phyloP scores from a whole-genome alignment of 2,888 invertebrate species.

The Lapara coniferarum region DNA sequence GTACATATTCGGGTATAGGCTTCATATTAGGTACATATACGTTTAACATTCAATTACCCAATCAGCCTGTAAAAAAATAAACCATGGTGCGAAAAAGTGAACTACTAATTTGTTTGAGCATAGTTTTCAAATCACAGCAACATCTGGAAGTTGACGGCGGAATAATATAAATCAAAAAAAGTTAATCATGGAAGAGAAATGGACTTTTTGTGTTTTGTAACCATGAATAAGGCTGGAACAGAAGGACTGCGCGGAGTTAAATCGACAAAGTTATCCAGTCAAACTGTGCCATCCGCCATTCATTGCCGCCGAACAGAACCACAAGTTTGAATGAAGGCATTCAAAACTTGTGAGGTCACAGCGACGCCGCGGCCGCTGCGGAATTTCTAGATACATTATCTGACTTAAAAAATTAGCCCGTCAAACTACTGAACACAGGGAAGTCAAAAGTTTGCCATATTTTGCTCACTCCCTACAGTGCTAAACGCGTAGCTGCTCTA shows the following conservation, averaged over 20 bases:
- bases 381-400: slow-evolving; percentile 32
- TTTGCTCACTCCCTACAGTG: too few relatives aligned
- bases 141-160: slow-evolving; percentile 19
- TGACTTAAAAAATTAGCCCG: slow-evolving; percentile 41
- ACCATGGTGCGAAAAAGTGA: background rate
- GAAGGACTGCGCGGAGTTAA: slow-evolving; percentile 58
- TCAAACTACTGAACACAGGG: background rate
- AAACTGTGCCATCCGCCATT: slow-evolving; percentile 67
- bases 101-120: background rate
- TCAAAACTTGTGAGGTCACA: slow-evolving; percentile 62
- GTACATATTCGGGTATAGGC: too few relatives aligned
- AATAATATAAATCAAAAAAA: slow-evolving; percentile 18
- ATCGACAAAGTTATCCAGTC: slow-evolving; percentile 67
- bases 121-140: slow-evolving; percentile 4
- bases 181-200: slow-evolving; percentile 20
- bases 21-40: too few relatives aligned
- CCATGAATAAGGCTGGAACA: slow-evolving; percentile 49
- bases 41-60: too few relatives aligned
- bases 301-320: slow-evolving; percentile 53
- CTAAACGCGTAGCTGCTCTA: too few relatives aligned
- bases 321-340: slow-evolving; percentile 72
- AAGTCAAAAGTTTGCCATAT: background rate
- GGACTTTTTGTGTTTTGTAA: slow-evolving; percentile 38
- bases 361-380: slow-evolving; percentile 33
- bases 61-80: too few relatives aligned